Evolutionary conservation across 2,888 invertebrate genomes (phyloP).

Genomic region (Dryobotodes eremita): DNA sequence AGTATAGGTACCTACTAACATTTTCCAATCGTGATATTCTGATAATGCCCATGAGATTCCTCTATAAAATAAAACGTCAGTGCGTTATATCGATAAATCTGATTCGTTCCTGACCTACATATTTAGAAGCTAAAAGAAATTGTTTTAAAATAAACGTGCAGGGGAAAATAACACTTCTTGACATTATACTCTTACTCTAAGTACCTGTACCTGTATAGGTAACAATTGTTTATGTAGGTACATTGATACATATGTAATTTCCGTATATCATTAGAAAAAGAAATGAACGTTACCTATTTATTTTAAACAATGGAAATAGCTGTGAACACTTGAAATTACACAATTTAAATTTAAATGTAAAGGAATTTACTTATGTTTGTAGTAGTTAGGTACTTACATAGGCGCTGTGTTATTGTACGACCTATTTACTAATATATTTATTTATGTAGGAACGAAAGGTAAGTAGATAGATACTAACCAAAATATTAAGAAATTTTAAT

Average conservation of each 20-base stretch:
- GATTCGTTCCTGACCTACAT: not conserved
- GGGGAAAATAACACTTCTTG: not conserved
- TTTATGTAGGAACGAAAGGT: not conserved
- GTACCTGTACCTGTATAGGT: not conserved
- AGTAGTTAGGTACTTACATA: not conserved
- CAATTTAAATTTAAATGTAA: slow-evolving; percentile 23
- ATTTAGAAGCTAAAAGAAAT: not conserved
- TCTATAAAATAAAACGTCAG: not conserved
- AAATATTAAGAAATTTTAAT: not conserved
- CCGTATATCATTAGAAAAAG: slow-evolving; percentile 5
- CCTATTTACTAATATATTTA: not conserved
- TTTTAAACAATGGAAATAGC: slow-evolving; percentile 37
- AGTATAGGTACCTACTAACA: too few species aligned
- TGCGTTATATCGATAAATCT: not conserved
- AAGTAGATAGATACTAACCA: not conserved
- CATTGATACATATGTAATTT: not conserved
- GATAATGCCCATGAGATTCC: too few species aligned
- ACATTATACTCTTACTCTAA: not conserved
- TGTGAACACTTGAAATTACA: slow-evolving; percentile 29
- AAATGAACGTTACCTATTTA: slow-evolving; percentile 19
- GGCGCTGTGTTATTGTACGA: not conserved
- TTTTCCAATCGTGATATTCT: too few species aligned
- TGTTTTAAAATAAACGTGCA: not conserved
- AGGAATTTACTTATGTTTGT: not conserved
- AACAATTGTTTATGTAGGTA: not conserved